These are phyloP conservation scores for Catostylus mosaicus DNA, from an alignment of 30 jellyfish, hydroid and myxozoan genomes.

Conservation along the genomic window DNA sequence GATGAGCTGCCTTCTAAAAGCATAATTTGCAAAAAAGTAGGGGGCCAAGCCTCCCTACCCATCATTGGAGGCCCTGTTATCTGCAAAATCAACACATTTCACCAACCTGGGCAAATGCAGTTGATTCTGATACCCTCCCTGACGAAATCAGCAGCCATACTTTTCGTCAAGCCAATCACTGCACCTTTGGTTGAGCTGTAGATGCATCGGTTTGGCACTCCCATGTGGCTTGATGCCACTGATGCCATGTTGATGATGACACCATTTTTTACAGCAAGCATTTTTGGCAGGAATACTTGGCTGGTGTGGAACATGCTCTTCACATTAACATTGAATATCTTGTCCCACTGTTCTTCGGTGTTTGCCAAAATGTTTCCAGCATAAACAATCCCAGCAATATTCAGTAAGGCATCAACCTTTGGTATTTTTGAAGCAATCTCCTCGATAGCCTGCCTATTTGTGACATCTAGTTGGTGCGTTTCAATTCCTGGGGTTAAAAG, in stretches of 20 bases:
- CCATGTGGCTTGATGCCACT: slow-evolving; percentile 72
- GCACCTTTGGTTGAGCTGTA: slow-evolving; percentile 79
- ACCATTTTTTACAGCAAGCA: slow-evolving; percentile 65
- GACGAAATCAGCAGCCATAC: slow-evolving; percentile 80
- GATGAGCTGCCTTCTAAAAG: no score
- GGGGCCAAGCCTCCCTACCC: no score
- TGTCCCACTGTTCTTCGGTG: slow-evolving; percentile 72
- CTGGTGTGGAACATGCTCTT: slow-evolving; percentile 63
- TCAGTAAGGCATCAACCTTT: slow-evolving; percentile 60
- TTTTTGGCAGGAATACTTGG: slow-evolving; percentile 70
- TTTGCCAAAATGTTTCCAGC: slow-evolving; percentile 49
- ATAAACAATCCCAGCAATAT: slow-evolving; percentile 73
- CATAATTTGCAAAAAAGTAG: no score
- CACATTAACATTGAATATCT: slow-evolving; percentile 63
- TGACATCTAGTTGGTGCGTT: slow-evolving; percentile 55
- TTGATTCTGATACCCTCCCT: slow-evolving; percentile 72
- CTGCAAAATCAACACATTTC: no score
- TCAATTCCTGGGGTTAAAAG: slow-evolving; percentile 32
- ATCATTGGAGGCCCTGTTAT: no score
- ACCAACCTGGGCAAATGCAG: slow-evolving; percentile 79
- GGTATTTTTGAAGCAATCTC: slow-evolving; percentile 47
- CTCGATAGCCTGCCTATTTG: slow-evolving; percentile 49
- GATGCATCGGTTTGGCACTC: slow-evolving; percentile 70
- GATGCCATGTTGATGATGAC: slow-evolving; percentile 74
- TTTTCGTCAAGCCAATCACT: slow-evolving; percentile 72